Conservation (phyloP, 2,888 invertebrate genomes). For the Mimumesa dahlbomi region DNA sequence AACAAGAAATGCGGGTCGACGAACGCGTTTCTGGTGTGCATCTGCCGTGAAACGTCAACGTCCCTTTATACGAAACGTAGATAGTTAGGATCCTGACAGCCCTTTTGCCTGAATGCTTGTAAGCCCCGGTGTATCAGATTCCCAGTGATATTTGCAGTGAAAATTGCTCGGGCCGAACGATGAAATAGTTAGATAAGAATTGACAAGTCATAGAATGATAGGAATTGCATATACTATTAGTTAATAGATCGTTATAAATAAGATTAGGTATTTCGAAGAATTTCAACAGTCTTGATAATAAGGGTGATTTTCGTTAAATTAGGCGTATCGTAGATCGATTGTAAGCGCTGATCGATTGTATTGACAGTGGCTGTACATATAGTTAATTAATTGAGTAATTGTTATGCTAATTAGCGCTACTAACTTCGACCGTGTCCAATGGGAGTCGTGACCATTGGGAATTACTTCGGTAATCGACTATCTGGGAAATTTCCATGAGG, state of each 20-base stretch:
- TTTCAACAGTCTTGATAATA: neutral
- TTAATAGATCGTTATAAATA: too few relatives aligned
- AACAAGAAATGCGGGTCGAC: constrained; percentile 38
- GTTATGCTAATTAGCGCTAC: constrained; percentile 50
- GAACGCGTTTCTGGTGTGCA: constrained; percentile 24
- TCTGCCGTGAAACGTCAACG: constrained; percentile 23
- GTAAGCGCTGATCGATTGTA: constrained; percentile 47
- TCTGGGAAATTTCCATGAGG: constrained; percentile 42
- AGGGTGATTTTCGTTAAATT: neutral
- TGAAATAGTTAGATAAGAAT: too few relatives aligned
- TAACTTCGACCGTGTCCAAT: constrained; percentile 44
- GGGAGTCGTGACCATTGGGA: constrained; percentile 40
- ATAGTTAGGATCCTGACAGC: neutral
- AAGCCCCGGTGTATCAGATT: too few relatives aligned
- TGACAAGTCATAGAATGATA: too few relatives aligned
- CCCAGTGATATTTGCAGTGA: too few relatives aligned
- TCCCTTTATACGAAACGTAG: constrained; percentile 26
- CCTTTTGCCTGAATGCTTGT: neutral
- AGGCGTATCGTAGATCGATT: too few relatives aligned
- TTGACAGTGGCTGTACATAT: constrained; percentile 24
- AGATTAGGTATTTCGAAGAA: neutral
- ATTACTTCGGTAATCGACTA: constrained; percentile 44
- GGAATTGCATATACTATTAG: too few relatives aligned
- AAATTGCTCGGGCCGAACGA: too few relatives aligned
- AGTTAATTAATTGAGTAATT: constrained; percentile 55